Evolutionary conservation across 2,888 invertebrate species (phyloP).

Genomic region (Mythimna ferrago): DNA sequence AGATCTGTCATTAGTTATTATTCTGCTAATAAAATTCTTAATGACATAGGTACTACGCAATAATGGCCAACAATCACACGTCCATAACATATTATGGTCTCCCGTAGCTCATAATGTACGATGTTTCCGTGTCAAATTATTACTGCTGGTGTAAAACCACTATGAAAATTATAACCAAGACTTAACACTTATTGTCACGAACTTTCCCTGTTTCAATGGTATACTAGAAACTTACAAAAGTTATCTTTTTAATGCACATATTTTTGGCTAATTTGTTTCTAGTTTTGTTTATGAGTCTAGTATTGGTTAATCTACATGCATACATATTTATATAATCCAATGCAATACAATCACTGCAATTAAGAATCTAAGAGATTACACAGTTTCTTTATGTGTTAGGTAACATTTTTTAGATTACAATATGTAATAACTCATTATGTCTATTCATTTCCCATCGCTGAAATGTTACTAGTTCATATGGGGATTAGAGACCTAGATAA

Average conservation of each 20-base stretch:
- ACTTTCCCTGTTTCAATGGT: slow-evolving; percentile 43
- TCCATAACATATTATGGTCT: slow-evolving; percentile 3
- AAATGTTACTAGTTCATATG: slow-evolving; percentile 49
- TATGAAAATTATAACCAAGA: slow-evolving; percentile 40
- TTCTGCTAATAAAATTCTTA: slow-evolving; percentile 4
- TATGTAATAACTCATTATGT: slow-evolving; percentile 13
- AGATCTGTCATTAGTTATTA: background rate
- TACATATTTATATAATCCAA: slow-evolving; percentile 15
- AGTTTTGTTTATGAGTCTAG: slow-evolving; percentile 13
- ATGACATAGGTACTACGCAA: background rate
- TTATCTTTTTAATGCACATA: background rate
- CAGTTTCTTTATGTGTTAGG: slow-evolving; percentile 17
- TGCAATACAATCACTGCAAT: slow-evolving; percentile 27
- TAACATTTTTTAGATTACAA: slow-evolving; percentile 32
- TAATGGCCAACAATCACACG: slow-evolving; percentile 3
- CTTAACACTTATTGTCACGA: slow-evolving; percentile 44
- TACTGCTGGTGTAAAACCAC: slow-evolving; percentile 25
- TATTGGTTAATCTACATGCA: slow-evolving; percentile 18
- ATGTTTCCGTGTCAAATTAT: slow-evolving; percentile 41
- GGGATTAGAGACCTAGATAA: slow-evolving; percentile 23
- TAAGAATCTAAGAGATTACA: slow-evolving; percentile 35
- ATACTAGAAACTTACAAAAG: slow-evolving; percentile 9
- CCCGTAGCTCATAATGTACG: slow-evolving; percentile 10
- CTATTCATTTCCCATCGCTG: slow-evolving; percentile 38
- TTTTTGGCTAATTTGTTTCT: slow-evolving; percentile 8